These are phyloP conservation scores for Macaria notata DNA, from an alignment of 2,888 invertebrate species.

Conservation along the genomic window DNA sequence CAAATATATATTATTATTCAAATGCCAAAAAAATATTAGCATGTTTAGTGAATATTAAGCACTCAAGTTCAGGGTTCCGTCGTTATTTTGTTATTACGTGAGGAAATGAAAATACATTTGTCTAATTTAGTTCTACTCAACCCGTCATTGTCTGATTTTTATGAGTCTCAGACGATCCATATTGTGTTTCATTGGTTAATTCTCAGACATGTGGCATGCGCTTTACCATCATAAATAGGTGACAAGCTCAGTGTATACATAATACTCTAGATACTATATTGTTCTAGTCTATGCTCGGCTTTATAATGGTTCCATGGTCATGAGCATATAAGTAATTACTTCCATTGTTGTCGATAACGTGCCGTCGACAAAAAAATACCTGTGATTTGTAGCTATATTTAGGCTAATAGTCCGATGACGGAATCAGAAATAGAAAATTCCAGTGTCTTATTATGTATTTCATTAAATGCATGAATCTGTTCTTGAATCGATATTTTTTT, in stretches of 20 bases:
- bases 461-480: too few species aligned
- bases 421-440: not conserved
- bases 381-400: conserved; percentile 2
- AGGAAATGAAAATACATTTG: too few species aligned
- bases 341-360: conserved; percentile 23
- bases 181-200: conserved; percentile 7
- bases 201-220: conserved; percentile 3
- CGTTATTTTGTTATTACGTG: too few species aligned
- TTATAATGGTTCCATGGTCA: conserved; percentile 26
- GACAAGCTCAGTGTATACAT: not conserved
- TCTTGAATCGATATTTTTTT: too few species aligned
- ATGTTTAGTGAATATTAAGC: too few species aligned
- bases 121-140: too few species aligned
- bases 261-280: not conserved
- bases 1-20: too few species aligned
- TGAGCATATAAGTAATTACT: conserved; percentile 28
- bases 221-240: conserved; percentile 9
- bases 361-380: conserved; percentile 1
- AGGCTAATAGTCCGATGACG: not conserved
- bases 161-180: conserved; percentile 1
- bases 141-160: too few species aligned
- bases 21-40: too few species aligned
- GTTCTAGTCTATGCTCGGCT: conserved; percentile 3
- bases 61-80: too few species aligned
- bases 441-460: too few species aligned